These are phyloP conservation scores for Lepidurus arcticus DNA, from an alignment of 1,140 invertebrate species.

Conservation along the genomic window DNA sequence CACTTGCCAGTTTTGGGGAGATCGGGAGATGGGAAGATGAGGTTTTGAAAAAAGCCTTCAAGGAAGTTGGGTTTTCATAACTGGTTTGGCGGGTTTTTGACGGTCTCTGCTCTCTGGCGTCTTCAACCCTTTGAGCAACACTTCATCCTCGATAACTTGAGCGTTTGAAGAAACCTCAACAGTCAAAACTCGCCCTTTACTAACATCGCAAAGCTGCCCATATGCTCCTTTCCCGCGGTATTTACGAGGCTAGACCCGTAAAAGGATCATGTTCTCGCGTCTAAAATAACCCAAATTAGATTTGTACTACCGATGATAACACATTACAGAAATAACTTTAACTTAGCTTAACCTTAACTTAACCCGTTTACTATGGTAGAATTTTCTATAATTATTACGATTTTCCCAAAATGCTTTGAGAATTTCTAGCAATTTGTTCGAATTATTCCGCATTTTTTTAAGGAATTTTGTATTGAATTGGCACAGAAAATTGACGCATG, in stretches of 20 bases:
- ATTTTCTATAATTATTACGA: too few relatives aligned
- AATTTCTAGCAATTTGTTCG: too few relatives aligned
- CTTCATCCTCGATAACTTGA: background rate
- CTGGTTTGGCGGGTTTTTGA: background rate
- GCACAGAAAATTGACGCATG: too few relatives aligned
- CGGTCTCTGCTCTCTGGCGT: background rate
- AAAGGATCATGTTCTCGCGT: background rate
- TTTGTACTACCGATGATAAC: too few relatives aligned
- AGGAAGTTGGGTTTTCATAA: background rate
- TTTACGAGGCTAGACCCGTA: background rate
- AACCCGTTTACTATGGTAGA: too few relatives aligned
- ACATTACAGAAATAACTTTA: too few relatives aligned
- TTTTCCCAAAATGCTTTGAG: too few relatives aligned
- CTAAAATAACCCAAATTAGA: too few relatives aligned
- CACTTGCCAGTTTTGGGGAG: background rate
- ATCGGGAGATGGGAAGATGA: background rate
- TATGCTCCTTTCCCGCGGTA: background rate
- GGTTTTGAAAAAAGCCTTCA: background rate
- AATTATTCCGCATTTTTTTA: too few relatives aligned
- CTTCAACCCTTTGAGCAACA: conserved; percentile 15
- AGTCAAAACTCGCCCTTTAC: background rate
- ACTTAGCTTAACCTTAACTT: too few relatives aligned
- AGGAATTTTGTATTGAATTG: too few relatives aligned
- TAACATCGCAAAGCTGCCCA: background rate
- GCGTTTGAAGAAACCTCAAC: background rate